Evolutionary conservation across 2,797 vertebrate species (phyloP).

Genomic region (Florisuga fusca): DNA sequence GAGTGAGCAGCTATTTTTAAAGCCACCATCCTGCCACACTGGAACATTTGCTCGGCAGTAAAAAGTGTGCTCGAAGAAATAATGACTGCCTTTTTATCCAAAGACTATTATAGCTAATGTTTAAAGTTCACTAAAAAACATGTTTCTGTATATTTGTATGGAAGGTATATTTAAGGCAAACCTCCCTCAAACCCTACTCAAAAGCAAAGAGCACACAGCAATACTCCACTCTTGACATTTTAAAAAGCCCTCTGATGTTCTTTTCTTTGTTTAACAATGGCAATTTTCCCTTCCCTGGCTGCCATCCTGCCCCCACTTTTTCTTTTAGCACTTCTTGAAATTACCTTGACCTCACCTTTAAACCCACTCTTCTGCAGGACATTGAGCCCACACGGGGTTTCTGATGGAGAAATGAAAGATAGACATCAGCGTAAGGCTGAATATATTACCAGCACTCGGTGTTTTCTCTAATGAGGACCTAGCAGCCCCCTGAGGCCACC

Average conservation of each 20-base stretch:
- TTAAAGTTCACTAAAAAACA: constrained; percentile 64
- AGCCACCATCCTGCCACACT: constrained; percentile 42
- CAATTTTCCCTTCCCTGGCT: constrained; percentile 49
- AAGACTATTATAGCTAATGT: constrained; percentile 54
- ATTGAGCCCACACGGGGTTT: not conserved
- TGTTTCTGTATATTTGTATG: constrained; percentile 51
- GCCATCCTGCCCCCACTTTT: not conserved
- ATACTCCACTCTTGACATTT: constrained; percentile 56
- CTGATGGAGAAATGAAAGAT: not conserved
- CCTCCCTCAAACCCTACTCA: constrained; percentile 37
- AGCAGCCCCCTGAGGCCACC: not conserved
- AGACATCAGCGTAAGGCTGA: not conserved
- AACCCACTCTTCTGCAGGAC: not conserved
- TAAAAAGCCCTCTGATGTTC: constrained; percentile 53
- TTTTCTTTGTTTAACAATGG: constrained; percentile 51
- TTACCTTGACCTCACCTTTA: constrained; percentile 53
- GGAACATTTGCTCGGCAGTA: constrained; percentile 43
- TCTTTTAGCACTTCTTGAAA: constrained; percentile 35
- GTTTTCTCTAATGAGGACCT: not conserved
- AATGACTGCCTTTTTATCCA: constrained; percentile 66
- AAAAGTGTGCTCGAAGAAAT: constrained; percentile 60
- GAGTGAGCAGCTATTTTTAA: constrained; percentile 68
- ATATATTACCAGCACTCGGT: not conserved
- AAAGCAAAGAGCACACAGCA: constrained; percentile 53
- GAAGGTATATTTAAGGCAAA: constrained; percentile 63